Conservation (phyloP, 2,888 invertebrate genomes). For the Nephrotoma appendiculata region DNA sequence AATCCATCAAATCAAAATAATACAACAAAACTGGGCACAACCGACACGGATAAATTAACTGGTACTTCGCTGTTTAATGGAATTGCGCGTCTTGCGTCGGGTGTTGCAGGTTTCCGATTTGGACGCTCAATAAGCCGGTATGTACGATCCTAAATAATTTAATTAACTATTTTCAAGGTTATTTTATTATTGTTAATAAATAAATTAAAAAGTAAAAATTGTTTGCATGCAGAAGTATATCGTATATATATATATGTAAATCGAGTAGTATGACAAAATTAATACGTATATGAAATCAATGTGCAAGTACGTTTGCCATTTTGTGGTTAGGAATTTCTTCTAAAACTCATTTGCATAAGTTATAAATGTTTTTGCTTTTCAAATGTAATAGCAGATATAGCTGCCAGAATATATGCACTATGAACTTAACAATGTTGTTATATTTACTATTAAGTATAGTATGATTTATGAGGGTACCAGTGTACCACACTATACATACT, state of each 20-base stretch:
- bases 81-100: background rate
- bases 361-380: background rate
- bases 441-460: background rate
- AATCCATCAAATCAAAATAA: background rate
- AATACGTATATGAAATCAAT: background rate
- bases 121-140: background rate
- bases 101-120: slow-evolving; percentile 1
- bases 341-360: background rate
- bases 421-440: background rate
- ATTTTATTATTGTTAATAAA: background rate
- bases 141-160: background rate
- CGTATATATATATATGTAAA: background rate
- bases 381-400: background rate
- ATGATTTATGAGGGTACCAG: background rate
- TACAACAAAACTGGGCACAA: background rate
- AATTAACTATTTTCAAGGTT: background rate
- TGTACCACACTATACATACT: no score
- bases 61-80: background rate
- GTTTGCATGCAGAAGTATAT: background rate
- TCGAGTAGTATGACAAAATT: background rate
- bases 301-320: background rate
- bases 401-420: background rate
- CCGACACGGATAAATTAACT: background rate
- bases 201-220: background rate
- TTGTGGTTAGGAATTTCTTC: background rate